Conservation (phyloP, 1,140 invertebrate genomes). For the Lordiphosa mommai region DNA sequence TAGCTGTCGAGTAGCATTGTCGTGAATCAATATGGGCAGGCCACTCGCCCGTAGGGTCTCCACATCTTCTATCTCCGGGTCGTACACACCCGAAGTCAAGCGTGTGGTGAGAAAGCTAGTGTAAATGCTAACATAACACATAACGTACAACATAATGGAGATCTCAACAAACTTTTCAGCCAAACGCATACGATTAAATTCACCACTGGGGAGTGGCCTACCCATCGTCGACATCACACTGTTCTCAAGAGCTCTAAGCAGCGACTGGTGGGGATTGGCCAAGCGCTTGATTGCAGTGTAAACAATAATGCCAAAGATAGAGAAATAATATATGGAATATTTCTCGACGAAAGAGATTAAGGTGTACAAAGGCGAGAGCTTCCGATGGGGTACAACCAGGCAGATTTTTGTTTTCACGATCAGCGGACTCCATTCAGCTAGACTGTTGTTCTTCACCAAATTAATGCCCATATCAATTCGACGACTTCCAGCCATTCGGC, state of each 20-base stretch:
- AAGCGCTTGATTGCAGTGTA: constrained; percentile 7
- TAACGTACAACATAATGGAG: background rate
- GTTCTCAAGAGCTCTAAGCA: background rate
- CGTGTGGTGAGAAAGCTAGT: background rate
- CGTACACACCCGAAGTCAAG: constrained; percentile 2
- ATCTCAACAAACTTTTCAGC: constrained; percentile 8
- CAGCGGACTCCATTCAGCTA: background rate
- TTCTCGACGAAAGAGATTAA: no score
- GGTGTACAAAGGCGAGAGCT: background rate
- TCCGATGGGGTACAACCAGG: constrained; percentile 1
- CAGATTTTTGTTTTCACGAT: background rate
- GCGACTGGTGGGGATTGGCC: background rate
- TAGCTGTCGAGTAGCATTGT: background rate
- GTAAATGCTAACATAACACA: background rate
- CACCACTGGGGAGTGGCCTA: background rate
- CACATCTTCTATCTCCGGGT: constrained; percentile 6
- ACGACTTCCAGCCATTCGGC: background rate
- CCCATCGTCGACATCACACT: background rate
- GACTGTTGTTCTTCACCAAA: background rate
- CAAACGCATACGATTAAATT: background rate
- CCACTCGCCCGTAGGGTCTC: constrained; percentile 9
- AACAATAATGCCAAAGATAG: rapidly evolving
- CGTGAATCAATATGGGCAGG: constrained; percentile 12
- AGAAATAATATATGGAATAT: background rate
- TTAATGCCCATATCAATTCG: constrained; percentile 4